phyloP scores from a whole-genome alignment of 2,888 invertebrate species.

The Mythimna pallens region DNA sequence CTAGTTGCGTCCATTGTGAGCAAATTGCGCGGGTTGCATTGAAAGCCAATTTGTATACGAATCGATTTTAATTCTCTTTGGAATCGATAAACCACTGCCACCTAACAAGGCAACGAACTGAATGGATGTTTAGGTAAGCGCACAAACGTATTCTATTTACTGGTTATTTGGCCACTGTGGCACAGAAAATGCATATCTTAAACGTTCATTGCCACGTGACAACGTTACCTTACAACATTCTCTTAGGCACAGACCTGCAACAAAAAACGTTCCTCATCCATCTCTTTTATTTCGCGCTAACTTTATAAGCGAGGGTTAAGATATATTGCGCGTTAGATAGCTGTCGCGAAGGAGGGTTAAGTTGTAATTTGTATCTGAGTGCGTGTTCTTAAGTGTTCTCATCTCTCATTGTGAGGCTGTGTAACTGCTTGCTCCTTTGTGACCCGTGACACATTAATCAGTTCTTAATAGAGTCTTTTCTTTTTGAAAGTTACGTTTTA shows the following conservation, averaged over 20 bases:
- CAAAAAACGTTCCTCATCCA: not conserved
- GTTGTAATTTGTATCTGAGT: constrained; percentile 25
- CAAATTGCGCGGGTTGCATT: not conserved
- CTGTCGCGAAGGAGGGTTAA: constrained; percentile 44
- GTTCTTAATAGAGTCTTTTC: not conserved
- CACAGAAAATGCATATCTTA: no score
- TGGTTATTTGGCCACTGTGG: not conserved
- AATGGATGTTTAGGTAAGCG: not conserved
- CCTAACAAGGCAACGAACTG: not conserved
- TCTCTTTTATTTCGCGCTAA: constrained; percentile 8
- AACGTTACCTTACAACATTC: no score
- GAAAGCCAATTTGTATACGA: not conserved
- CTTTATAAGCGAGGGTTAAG: constrained; percentile 28
- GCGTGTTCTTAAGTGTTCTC: constrained; percentile 41
- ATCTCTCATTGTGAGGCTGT: constrained; percentile 28
- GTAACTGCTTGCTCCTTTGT: not conserved
- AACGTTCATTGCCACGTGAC: no score
- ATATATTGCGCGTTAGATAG: constrained; percentile 30
- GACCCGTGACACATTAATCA: constrained; percentile 6
- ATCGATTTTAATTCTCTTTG: not conserved
- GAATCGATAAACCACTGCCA: not conserved
- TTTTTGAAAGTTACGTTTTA: not conserved
- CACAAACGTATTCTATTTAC: not conserved
- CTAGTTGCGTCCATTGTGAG: not conserved
- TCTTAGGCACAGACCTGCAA: not conserved